Percentiles rank a stretch among this genome's conserved stretches.
phyloP scores from a whole-genome alignment of 1,140 invertebrate species.

The Formica exsecta region DNA sequence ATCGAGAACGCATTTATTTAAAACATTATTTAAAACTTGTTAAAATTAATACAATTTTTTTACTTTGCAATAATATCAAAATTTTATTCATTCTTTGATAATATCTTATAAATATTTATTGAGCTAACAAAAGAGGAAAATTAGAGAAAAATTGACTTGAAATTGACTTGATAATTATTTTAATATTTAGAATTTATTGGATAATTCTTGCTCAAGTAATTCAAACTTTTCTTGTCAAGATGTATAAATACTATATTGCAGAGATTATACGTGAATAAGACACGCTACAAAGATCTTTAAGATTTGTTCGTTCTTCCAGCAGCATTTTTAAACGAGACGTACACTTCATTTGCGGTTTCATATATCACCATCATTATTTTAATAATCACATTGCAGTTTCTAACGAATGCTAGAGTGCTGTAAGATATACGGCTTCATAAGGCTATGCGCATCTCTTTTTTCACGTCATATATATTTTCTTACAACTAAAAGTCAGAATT shows the following conservation, averaged over 20 bases:
- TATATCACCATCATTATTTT: conserved; percentile 72
- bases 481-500: conserved; percentile 69
- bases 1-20: background rate
- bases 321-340: conserved; percentile 37
- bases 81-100: background rate
- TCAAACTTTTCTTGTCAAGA: background rate
- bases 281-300: no score
- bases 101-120: conserved; percentile 16
- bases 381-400: conserved; percentile 75
- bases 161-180: background rate
- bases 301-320: conserved; percentile 42
- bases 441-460: conserved; percentile 83
- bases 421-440: conserved; percentile 86
- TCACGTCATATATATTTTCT: conserved; percentile 66
- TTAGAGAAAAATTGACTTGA: background rate
- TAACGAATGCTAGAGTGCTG: conserved; percentile 87
- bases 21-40: no score
- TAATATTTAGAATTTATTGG: background rate
- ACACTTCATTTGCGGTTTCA: conserved; percentile 57
- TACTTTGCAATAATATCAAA: background rate
- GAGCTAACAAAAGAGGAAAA: background rate
- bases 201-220: background rate
- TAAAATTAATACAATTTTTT: conserved; percentile 9
- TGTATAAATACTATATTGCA: background rate
- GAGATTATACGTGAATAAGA: background rate